Percentiles rank a stretch among this genome's conserved stretches.
Conservation (phyloP, 2,888 invertebrate genomes). For the Zaprionus lineosus region DNA sequence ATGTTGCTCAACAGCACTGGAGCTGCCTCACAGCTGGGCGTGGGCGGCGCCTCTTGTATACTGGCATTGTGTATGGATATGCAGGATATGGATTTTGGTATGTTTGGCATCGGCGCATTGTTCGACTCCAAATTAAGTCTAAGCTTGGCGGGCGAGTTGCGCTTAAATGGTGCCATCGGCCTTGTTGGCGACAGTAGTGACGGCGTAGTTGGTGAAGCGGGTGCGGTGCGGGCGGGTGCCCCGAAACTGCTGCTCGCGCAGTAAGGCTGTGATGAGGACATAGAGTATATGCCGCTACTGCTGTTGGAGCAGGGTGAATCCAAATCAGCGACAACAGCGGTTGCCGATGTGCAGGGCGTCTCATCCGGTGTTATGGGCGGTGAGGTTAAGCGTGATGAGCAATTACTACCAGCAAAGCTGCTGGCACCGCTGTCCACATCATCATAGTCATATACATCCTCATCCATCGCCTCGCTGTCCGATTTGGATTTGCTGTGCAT, state of each 20-base stretch:
- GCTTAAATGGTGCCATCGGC: slow-evolving; percentile 71
- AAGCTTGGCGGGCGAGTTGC: slow-evolving; percentile 79
- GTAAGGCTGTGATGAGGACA: slow-evolving; percentile 17
- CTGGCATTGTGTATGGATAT: slow-evolving; percentile 72
- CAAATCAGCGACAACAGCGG: slow-evolving; percentile 42
- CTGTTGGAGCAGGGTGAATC: slow-evolving; percentile 66
- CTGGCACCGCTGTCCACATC: slow-evolving; percentile 69
- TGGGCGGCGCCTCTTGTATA: slow-evolving; percentile 52
- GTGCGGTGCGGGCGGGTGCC: slow-evolving; percentile 14
- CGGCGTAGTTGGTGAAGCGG: slow-evolving; percentile 20
- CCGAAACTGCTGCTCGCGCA: slow-evolving; percentile 24
- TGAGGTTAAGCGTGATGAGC: slow-evolving; percentile 79
- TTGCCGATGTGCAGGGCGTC: slow-evolving; percentile 65
- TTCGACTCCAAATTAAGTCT: slow-evolving; percentile 76
- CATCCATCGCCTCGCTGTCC: slow-evolving; percentile 75
- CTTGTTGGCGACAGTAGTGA: slow-evolving; percentile 59
- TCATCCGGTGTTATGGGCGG: slow-evolving; percentile 79
- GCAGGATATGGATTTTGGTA: slow-evolving; percentile 80
- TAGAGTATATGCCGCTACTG: slow-evolving; percentile 57
- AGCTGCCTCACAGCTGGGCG: slow-evolving; percentile 58
- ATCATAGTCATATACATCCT: slow-evolving; percentile 70
- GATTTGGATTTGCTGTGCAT: slow-evolving; percentile 59
- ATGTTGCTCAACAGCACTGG: slow-evolving; percentile 18
- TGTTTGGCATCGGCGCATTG: slow-evolving; percentile 59
- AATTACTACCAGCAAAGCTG: slow-evolving; percentile 70